phyloP scores from a whole-genome alignment of 2,888 invertebrate species.

The Tetrapedia diversipes region DNA sequence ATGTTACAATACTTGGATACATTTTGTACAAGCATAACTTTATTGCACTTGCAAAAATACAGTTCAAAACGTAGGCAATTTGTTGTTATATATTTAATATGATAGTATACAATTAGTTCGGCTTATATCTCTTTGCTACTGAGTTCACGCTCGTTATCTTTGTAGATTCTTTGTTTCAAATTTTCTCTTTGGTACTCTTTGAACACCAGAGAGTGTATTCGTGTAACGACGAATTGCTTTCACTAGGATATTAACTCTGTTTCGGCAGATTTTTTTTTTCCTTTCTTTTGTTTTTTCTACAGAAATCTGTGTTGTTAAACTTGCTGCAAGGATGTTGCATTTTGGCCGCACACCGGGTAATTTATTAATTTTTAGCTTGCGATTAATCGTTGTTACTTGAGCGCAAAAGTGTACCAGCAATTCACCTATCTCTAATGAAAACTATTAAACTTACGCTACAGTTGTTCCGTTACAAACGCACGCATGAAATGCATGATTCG shows the following conservation, averaged over 20 bases:
- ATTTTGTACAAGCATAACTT: constrained; percentile 81
- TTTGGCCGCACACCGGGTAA: neutral
- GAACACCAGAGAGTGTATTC: constrained; percentile 35
- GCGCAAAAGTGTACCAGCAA: constrained; percentile 23
- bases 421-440: constrained; percentile 39
- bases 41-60: constrained; percentile 80
- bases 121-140: constrained; percentile 2
- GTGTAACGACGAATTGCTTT: neutral
- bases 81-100: constrained; percentile 30
- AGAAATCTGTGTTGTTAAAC: neutral
- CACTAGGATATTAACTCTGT: constrained; percentile 6
- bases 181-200: constrained; percentile 49
- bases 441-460: constrained; percentile 46
- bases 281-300: neutral
- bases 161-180: neutral
- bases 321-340: neutral
- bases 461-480: constrained; percentile 45
- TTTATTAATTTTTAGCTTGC: constrained; percentile 8
- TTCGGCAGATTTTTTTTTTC: neutral
- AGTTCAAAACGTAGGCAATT: constrained; percentile 67
- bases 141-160: neutral
- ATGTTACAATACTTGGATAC: neutral
- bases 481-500: constrained; percentile 12
- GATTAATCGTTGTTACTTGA: constrained; percentile 17
- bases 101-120: constrained; percentile 45